phyloP scores from a whole-genome alignment of 2,113 vertebrate genomes.

The Strigops habroptila region DNA sequence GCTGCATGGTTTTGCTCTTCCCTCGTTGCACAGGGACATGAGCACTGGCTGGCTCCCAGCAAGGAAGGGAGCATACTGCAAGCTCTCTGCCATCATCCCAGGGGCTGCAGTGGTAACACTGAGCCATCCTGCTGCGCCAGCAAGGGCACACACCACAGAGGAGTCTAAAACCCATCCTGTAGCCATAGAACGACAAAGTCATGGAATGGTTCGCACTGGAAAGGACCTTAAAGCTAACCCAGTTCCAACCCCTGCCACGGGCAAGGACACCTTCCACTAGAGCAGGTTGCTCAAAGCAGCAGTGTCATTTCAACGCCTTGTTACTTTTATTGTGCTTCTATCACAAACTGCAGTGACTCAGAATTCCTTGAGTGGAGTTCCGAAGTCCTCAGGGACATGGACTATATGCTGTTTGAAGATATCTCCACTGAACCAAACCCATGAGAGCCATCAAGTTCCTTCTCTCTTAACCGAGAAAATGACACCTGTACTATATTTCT shows the following conservation, averaged over 20 bases:
- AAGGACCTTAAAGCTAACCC: not conserved
- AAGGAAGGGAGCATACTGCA: not conserved
- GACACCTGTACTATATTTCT: not conserved
- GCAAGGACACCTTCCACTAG: not conserved
- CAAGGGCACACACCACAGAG: accelerated
- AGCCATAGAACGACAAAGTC: not conserved
- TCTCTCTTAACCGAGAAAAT: not conserved
- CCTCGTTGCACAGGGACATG: not conserved
- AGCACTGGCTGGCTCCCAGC: not conserved
- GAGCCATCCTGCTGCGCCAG: not conserved
- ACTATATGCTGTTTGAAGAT: not conserved
- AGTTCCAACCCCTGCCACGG: not conserved
- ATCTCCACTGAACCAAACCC: not conserved
- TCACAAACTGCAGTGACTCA: not conserved
- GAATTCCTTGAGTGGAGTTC: not conserved
- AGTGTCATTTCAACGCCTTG: not conserved
- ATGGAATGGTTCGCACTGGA: not conserved
- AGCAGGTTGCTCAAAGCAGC: not conserved
- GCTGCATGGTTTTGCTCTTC: not conserved
- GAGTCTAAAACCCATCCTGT: not conserved
- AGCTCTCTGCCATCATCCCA: not conserved
- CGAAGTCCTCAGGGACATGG: not conserved
- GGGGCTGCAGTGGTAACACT: not conserved
- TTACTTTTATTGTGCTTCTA: not conserved
- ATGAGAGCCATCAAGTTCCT: not conserved